A percentile compares a stretch with the other conserved stretches of the same genome.
phyloP scores from a whole-genome alignment of 1,140 invertebrate species.

The Danaus melanippus region DNA sequence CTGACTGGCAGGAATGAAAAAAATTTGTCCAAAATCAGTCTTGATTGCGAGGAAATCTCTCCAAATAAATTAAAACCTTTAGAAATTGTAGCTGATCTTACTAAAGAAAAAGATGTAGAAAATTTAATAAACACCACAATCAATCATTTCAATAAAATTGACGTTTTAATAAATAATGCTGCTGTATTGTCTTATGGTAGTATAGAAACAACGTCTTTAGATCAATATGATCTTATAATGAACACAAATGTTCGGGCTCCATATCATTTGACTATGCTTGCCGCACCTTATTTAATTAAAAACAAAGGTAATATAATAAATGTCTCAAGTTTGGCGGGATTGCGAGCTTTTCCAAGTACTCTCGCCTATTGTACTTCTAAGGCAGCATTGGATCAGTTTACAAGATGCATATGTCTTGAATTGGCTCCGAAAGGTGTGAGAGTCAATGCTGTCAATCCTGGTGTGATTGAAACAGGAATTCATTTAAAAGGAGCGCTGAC shows the following conservation, averaged over 20 bases:
- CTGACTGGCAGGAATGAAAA: conserved; percentile 12
- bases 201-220: conserved; percentile 80
- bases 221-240: conserved; percentile 81
- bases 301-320: conserved; percentile 84
- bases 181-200: conserved; percentile 76
- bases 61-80: conserved; percentile 60
- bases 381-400: conserved; percentile 86
- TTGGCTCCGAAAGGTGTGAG: conserved; percentile 78
- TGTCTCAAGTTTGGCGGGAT: conserved; percentile 82
- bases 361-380: conserved; percentile 85
- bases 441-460: conserved; percentile 84
- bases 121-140: conserved; percentile 74
- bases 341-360: conserved; percentile 76
- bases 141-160: conserved; percentile 73
- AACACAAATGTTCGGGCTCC: conserved; percentile 81
- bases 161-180: conserved; percentile 83
- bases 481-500: conserved; percentile 78
- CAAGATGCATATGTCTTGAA: conserved; percentile 78
- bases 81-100: conserved; percentile 76
- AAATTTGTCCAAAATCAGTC: conserved; percentile 60
- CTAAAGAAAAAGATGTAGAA: conserved; percentile 75
- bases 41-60: conserved; percentile 70
- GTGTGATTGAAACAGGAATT: conserved; percentile 79
- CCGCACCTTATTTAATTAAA: conserved; percentile 80
- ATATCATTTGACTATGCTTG: conserved; percentile 81